Evolutionary conservation across 1,140 invertebrate genomes (phyloP), one percentile per base, ranked within the genome.

Genomic region (Pygmarrhopalites habei): DNA sequence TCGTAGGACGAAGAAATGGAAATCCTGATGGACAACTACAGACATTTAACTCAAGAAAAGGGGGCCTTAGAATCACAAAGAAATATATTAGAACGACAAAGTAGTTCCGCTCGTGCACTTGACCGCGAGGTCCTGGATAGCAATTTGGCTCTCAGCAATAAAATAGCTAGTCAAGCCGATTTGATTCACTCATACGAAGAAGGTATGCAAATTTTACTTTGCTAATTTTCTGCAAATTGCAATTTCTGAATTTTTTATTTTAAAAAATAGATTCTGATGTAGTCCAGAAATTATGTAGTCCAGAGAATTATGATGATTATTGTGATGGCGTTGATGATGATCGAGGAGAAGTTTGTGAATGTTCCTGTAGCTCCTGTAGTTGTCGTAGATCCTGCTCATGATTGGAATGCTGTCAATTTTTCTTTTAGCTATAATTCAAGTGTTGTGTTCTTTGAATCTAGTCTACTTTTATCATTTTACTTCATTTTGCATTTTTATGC

Each of bases 1-100:
- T 60, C 41, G 1, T 44, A 66, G 61, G 68, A 70, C 21, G 65
- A 70, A 55, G 69, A 70, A 49, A 26, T 67, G 51, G 57, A 67
- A 41, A 30, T n/a, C 2, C 17, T 67, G n/a, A 51, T 70, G n/a
- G 57, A 66, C 21, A 66, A 68, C n/a, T 70, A 70, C 28, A 32
- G 58, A 46, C 17, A 60, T 17, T 56, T 70, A 23, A 49, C 56
- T 1, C 14, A 39, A 35, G 68, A 67, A 56, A 65, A 64, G 15
- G 47, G 44, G 2, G 41, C 28, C 12, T 64, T 70, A 26, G 69
- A 67, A 51, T 30, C 26, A 30, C 60, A 64, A 17, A 30, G 63
- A 32, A 30, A 26, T 7, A 52, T 35, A 32, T 56, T 70, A 25
- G 65, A 70, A 58, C n/a, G 58, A 25, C 65, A 70, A 64, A 44